These are phyloP conservation scores for Drosophila phalerata DNA, from an alignment of 2,888 invertebrate species.

Conservation along the genomic window DNA sequence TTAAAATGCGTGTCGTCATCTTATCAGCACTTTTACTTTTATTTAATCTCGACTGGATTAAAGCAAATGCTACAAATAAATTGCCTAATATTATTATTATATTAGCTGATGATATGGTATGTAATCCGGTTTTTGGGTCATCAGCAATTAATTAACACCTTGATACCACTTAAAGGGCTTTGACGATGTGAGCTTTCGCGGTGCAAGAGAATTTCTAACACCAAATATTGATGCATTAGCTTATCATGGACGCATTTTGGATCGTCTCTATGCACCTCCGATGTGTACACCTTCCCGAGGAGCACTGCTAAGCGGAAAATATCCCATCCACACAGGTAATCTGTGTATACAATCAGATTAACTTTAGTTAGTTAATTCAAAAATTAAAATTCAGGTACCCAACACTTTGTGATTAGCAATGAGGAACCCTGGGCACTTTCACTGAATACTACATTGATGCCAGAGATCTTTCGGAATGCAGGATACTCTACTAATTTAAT, in stretches of 20 bases:
- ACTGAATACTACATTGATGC: constrained; percentile 89
- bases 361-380: not conserved
- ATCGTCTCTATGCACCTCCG: constrained; percentile 92
- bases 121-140: constrained; percentile 17
- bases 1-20: constrained; percentile 50
- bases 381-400: constrained; percentile 87
- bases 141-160: constrained; percentile 2
- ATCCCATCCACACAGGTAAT: constrained; percentile 92
- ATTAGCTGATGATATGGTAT: constrained; percentile 93
- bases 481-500: constrained; percentile 93
- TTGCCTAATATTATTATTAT: constrained; percentile 91
- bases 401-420: constrained; percentile 89
- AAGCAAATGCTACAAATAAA: constrained; percentile 35
- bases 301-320: constrained; percentile 93
- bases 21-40: constrained; percentile 71
- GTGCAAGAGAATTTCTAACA: constrained; percentile 94
- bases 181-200: constrained; percentile 96
- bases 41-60: constrained; percentile 41
- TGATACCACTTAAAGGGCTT: constrained; percentile 89
- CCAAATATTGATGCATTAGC: constrained; percentile 96
- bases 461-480: constrained; percentile 89
- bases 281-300: constrained; percentile 94
- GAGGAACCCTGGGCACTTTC: constrained; percentile 91
- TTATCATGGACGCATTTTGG: constrained; percentile 93
- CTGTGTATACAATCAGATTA: not conserved